Conservation (phyloP, 2,113 vertebrate species). For the human region DNA sequence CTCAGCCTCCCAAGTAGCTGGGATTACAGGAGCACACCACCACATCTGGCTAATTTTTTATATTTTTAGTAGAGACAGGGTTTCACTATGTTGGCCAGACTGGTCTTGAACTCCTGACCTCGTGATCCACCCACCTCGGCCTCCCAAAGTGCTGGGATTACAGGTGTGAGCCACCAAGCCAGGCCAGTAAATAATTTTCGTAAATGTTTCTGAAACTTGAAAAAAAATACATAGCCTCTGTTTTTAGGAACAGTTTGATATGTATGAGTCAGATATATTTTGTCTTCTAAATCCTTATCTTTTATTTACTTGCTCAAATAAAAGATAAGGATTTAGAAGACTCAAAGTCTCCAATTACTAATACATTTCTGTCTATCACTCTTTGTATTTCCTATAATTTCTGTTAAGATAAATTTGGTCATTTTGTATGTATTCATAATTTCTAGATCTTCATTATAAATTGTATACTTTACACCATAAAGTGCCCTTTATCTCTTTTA, state of each 20-base stretch:
- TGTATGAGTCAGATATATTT: not conserved
- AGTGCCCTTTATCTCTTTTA: not conserved
- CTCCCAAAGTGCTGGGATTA: too few species aligned
- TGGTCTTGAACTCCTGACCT: too few species aligned
- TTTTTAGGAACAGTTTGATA: not conserved
- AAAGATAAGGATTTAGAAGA: too few species aligned
- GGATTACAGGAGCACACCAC: too few species aligned
- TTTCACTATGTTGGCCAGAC: too few species aligned
- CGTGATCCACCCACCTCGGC: too few species aligned
- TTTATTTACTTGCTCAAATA: not conserved
- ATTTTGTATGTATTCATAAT: not conserved
- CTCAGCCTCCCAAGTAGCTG: too few species aligned
- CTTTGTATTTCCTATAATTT: not conserved
- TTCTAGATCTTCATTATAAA: not conserved
- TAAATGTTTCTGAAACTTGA: slow-evolving; percentile 10
- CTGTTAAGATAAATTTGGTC: not conserved
- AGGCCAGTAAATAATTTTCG: not conserved
- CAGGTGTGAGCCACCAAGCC: too few species aligned
- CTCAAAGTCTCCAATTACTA: not conserved
- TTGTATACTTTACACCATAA: not conserved
- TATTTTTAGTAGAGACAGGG: too few species aligned
- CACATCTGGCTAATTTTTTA: too few species aligned
- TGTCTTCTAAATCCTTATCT: not conserved
- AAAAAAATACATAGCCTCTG: not conserved
- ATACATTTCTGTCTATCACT: not conserved